phyloP scores from a whole-genome alignment of 2,113 vertebrate genomes.

The Peromyscus maniculatus region DNA sequence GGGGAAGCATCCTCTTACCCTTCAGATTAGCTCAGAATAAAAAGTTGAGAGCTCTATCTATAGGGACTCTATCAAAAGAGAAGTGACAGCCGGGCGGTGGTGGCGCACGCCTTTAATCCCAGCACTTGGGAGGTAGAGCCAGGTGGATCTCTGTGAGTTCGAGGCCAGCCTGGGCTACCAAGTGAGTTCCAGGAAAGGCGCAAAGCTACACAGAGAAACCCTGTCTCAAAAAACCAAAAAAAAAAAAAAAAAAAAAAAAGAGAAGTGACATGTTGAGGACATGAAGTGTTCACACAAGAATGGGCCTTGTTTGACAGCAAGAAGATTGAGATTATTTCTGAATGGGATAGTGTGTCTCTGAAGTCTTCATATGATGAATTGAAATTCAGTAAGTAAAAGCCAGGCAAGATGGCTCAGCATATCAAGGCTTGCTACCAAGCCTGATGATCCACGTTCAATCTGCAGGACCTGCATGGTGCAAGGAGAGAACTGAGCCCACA shows the following conservation, averaged over 20 bases:
- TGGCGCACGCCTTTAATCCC: too few species aligned
- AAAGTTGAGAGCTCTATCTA: slow-evolving; percentile 32
- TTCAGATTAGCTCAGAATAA: slow-evolving; percentile 45
- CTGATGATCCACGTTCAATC: not conserved
- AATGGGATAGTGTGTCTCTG: slow-evolving; percentile 58
- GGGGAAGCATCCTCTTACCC: slow-evolving; percentile 45
- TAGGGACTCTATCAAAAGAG: slow-evolving; percentile 60
- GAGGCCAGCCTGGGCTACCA: too few species aligned
- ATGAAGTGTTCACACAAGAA: slow-evolving; percentile 41
- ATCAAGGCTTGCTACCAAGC: not conserved
- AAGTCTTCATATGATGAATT: slow-evolving; percentile 58
- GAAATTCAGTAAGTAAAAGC: slow-evolving; percentile 55
- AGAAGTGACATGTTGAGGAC: slow-evolving; percentile 65
- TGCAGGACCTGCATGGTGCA: not conserved
- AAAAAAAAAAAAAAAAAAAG: too few species aligned
- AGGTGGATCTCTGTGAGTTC: too few species aligned
- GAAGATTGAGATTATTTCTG: slow-evolving; percentile 61
- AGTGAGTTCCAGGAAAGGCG: too few species aligned
- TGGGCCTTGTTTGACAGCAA: slow-evolving; percentile 59
- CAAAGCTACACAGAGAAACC: too few species aligned
- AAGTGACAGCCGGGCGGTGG: too few species aligned
- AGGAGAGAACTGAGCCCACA: not conserved
- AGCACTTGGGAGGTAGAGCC: too few species aligned
- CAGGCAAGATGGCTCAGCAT: not conserved
- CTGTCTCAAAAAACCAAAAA: too few species aligned